Base-by-base conservation (phyloP, 2,797 vertebrate genomes). In the Aplochiton taeniatus region DNA sequence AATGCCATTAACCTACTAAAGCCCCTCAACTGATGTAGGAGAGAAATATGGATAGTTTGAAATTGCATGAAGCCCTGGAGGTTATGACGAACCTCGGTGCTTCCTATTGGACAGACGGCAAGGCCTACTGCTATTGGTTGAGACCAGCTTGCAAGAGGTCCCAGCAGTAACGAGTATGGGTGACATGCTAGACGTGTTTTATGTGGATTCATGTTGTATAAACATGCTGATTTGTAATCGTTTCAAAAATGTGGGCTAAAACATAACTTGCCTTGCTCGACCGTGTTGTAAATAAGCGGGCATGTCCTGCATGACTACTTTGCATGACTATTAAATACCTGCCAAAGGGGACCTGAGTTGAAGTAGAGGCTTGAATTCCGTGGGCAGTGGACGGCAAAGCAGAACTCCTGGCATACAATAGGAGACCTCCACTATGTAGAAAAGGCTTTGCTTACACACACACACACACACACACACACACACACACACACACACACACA, bases 1-100 rank as follows among this genome's bases (percentile, higher is more conserved):
- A 90, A 88, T 84, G 78, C 84, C 87, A 91, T 91, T 91, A 91
- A 90, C 89, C 87, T 89, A 87, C 76, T 80, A 80, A 87, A 87
- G 87, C 86, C 87, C 50, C 85, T 87, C 82, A 47, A 72, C 84
- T 85, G 86, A 89, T 86, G 88, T 84, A 68, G 78, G 80, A 85
- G 80, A 83, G 83, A 84, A 87, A 76, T 68, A 85, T 73, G 78
- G 66, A 67, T 78, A 79, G 79, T 88, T 88, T 90, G 88, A 89
- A 89, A 90, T 89, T 89, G 85, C 72, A 80, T 77, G 71, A 77
- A 83, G 84, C 87, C 87, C 84, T 79, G 60, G 84, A 87, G 87
- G 89, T 86, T 85, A 87, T 79, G 80, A 79, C 69, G 68, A 82
- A 86, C 68, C 83, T 74, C 10, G 77, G 82, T 70, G 75, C 86